phyloP scores from a whole-genome alignment of 2,797 vertebrate species.

The Odontamblyopus lacepedii region DNA sequence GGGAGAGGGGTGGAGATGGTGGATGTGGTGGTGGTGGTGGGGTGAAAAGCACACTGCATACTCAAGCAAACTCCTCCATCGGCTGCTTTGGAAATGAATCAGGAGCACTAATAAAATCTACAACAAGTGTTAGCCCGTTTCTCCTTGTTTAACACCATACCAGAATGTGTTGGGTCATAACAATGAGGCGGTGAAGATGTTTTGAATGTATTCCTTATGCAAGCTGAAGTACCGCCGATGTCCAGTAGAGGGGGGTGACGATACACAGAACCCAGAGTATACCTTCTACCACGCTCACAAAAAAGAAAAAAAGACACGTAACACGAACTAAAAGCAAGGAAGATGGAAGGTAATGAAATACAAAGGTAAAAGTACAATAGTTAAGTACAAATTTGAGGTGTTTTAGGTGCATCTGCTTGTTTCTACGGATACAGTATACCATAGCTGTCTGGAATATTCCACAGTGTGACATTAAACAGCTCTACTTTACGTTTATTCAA shows the following conservation, averaged over 20 bases:
- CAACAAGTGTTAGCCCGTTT: conserved; percentile 62
- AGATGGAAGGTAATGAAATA: too few species aligned
- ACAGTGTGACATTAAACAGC: too few species aligned
- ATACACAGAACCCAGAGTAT: conserved; percentile 39
- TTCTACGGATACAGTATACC: too few species aligned
- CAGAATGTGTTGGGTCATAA: conserved; percentile 67
- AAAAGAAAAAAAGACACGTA: conserved; percentile 17
- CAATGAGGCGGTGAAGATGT: conserved; percentile 68
- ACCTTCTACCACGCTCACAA: conserved; percentile 24
- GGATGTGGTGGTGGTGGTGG: conserved; percentile 24
- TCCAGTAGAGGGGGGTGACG: conserved; percentile 76
- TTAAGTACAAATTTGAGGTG: too few species aligned
- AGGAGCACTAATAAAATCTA: conserved; percentile 65
- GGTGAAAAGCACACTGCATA: conserved; percentile 46
- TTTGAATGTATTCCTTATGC: conserved; percentile 50
- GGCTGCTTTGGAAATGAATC: conserved; percentile 66
- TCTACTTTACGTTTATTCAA: too few species aligned
- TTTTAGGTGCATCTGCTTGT: too few species aligned
- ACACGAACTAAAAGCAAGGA: too few species aligned
- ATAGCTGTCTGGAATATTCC: too few species aligned
- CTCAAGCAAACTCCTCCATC: conserved; percentile 52
- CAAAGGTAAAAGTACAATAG: too few species aligned
- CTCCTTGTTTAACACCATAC: conserved; percentile 66
- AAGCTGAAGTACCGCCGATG: conserved; percentile 5
- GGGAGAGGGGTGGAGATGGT: background rate